A percentile compares a stretch with the other conserved stretches of the same genome.
These are phyloP conservation scores for Paramacrobiotus metropolitanus DNA, from an alignment of 1,140 invertebrate genomes.

Conservation along the genomic window DNA sequence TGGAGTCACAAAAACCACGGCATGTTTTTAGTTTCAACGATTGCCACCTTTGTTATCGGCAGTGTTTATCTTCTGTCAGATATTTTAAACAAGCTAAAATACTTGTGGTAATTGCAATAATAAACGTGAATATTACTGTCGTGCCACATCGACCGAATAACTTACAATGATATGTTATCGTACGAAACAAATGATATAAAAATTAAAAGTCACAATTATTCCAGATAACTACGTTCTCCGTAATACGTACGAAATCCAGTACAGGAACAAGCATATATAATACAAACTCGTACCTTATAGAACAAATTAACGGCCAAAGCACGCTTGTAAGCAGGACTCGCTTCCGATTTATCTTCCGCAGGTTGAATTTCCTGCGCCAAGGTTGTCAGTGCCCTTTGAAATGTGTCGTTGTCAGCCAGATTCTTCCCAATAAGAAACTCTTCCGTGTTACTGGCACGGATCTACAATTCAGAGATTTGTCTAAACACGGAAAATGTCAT, in stretches of 20 bases:
- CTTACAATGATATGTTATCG: too few species aligned
- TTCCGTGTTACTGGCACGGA: constrained; percentile 41
- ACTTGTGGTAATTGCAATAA: too few species aligned
- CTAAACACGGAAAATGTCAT: background rate
- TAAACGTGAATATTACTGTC: too few species aligned
- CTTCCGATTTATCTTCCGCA: constrained; percentile 34
- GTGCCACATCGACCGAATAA: too few species aligned
- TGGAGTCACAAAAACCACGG: too few species aligned
- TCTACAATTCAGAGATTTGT: constrained; percentile 17
- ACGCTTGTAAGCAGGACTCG: constrained; percentile 31
- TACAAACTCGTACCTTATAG: constrained; percentile 13
- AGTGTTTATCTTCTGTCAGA: too few species aligned
- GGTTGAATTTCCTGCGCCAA: constrained; percentile 37
- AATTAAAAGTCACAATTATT: too few species aligned
- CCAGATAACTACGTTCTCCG: background rate
- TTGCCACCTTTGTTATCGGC: too few species aligned
- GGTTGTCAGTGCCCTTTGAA: constrained; percentile 31
- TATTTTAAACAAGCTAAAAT: too few species aligned
- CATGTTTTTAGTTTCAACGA: too few species aligned
- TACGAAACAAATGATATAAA: too few species aligned
- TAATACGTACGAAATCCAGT: background rate
- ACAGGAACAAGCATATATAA: background rate
- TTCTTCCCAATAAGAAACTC: constrained; percentile 32
- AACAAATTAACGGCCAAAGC: constrained; percentile 12
- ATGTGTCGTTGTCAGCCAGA: constrained; percentile 27